phyloP scores from a whole-genome alignment of 2,888 invertebrate genomes.

The Linnaemya tessellans region DNA sequence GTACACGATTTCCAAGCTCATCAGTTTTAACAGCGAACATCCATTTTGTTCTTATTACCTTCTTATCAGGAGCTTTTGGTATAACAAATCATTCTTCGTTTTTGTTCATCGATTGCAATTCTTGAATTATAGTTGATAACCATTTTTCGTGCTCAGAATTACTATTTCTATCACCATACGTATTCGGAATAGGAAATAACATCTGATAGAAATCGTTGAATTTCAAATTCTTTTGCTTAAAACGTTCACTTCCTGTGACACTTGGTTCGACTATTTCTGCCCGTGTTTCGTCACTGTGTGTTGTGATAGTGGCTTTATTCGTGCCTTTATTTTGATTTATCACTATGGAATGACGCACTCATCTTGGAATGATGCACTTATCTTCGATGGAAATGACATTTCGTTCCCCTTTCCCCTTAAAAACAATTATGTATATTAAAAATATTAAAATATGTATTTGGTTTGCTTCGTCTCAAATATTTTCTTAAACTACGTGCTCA shows the following conservation, averaged over 20 bases:
- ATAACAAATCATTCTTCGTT: neutral
- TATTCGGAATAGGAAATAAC: conserved; percentile 11
- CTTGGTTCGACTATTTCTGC: neutral
- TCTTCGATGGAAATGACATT: neutral
- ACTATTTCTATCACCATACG: neutral
- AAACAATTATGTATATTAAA: too few relatives aligned
- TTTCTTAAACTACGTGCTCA: too few relatives aligned
- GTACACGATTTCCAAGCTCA: conserved; percentile 6
- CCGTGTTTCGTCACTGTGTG: neutral
- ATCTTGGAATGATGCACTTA: neutral
- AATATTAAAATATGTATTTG: too few relatives aligned
- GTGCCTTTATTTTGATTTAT: neutral
- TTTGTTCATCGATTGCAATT: conserved; percentile 26
- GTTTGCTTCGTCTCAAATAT: too few relatives aligned
- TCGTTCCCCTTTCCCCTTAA: neutral
- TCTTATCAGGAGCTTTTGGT: neutral
- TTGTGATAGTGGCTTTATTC: neutral
- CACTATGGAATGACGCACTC: neutral
- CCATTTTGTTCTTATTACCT: conserved; percentile 9
- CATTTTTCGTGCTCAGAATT: conserved; percentile 15
- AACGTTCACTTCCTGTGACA: neutral
- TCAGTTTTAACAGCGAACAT: conserved; percentile 7
- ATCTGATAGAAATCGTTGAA: neutral
- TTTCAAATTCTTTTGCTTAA: neutral
- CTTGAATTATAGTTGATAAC: neutral